Evolutionary conservation across 1,140 invertebrate species (phyloP).

Genomic region (Gonioctena quinquepunctata): DNA sequence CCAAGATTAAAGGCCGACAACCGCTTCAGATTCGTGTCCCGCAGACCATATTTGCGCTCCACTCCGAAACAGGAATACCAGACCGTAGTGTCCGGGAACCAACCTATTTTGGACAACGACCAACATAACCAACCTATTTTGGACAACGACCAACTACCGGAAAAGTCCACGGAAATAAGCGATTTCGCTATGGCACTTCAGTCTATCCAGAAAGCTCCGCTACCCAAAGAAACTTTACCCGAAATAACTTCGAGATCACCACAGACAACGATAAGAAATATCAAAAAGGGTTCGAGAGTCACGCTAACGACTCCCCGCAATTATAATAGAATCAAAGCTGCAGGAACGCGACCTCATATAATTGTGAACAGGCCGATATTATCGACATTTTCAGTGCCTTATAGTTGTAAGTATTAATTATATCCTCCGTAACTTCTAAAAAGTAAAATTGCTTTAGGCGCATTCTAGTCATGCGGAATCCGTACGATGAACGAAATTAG

Average conservation of each 20-base stretch:
- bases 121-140: neutral
- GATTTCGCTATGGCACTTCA: conserved; percentile 40
- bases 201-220: conserved; percentile 44
- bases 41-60: conserved; percentile 25
- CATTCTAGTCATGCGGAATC: too few relatives aligned
- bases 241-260: neutral
- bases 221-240: conserved; percentile 17
- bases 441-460: neutral
- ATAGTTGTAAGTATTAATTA: neutral
- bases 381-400: neutral
- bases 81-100: neutral
- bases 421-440: neutral
- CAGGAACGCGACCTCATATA: neutral
- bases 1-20: neutral
- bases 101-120: neutral
- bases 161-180: conserved; percentile 34
- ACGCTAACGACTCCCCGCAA: conserved; percentile 37
- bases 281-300: neutral
- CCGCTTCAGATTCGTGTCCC: conserved; percentile 27
- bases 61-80: neutral
- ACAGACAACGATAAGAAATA: neutral
- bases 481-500: too few relatives aligned
- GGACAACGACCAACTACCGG: neutral
- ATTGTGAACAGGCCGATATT: neutral
- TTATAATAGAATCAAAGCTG: conserved; percentile 58